Evolutionary conservation across 1,140 invertebrate species (phyloP).

Genomic region (Neodiprion virginianus): DNA sequence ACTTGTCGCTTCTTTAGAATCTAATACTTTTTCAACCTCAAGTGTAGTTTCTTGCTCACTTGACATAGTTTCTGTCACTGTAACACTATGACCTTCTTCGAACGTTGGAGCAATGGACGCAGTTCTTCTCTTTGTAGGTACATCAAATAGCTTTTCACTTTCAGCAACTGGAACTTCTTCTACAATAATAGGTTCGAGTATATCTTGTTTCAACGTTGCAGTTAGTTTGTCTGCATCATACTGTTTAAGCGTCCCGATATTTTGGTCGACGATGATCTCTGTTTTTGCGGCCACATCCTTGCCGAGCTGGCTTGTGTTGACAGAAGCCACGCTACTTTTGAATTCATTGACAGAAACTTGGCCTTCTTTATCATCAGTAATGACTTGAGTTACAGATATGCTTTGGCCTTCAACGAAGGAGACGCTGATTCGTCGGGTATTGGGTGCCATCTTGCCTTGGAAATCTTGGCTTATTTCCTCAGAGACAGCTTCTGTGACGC

Average conservation of each 20-base stretch:
- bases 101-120: slow-evolving; percentile 30
- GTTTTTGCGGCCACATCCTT: slow-evolving; percentile 39
- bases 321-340: slow-evolving; percentile 32
- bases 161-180: slow-evolving; percentile 43
- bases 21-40: slow-evolving; percentile 34
- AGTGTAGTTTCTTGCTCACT: slow-evolving; percentile 36
- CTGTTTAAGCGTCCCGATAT: slow-evolving; percentile 29
- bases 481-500: slow-evolving; percentile 41
- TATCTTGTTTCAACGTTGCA: slow-evolving; percentile 49
- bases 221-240: slow-evolving; percentile 37
- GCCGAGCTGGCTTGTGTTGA: slow-evolving; percentile 35
- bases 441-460: slow-evolving; percentile 39
- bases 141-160: slow-evolving; percentile 34
- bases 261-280: slow-evolving; percentile 42
- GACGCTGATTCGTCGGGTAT: slow-evolving; percentile 49
- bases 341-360: slow-evolving; percentile 28
- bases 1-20: slow-evolving; percentile 42
- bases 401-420: slow-evolving; percentile 57
- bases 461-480: slow-evolving; percentile 49
- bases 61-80: slow-evolving; percentile 49
- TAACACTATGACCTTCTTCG: slow-evolving; percentile 46
- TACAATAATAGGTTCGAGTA: slow-evolving; percentile 44
- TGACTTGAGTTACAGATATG: slow-evolving; percentile 59
- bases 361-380: slow-evolving; percentile 58
- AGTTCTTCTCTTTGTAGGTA: slow-evolving; percentile 31